Base-by-base conservation (phyloP, 2,888 invertebrate genomes). In the Iphiclides podalirius region DNA sequence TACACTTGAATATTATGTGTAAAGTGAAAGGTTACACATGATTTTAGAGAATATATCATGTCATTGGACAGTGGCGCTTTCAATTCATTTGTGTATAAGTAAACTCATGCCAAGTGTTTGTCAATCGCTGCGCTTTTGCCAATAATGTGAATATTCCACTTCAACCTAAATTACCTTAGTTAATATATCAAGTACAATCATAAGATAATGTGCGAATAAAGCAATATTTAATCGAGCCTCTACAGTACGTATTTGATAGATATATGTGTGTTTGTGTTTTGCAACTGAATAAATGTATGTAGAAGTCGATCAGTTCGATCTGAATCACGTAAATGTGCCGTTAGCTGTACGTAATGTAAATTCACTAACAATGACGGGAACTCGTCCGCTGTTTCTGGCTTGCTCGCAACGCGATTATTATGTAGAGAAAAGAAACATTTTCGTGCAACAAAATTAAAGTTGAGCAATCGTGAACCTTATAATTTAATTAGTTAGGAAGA, bases 51-150 rank as follows among this genome's bases (percentile, higher is more conserved):
- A 66, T 53, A 60, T 28, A 47, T 26, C 43, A 45, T 58, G 65
- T 50, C 39, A 49, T 35, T 44, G 52, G 56, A 53, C 52, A 54
- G 63, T 63, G 63, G 72, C 78, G 78, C 82, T 86, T 85, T 85
- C 81, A 72, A 76, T 79, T 72, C 75, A 80, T 83, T 83, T 79
- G 67, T 80, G 81, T 81, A 72, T 55, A 59, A 55, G 53, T 60
- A 55, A 53, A 58, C 46, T 56, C 52, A 52, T 40, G 52, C 39
- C 48, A 49, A 47, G 31, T 46, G 51, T 47, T 53, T 52, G 26
- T 33, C 28, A 28, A 28, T 43, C 14, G 36, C 4, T 14, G 11
- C 11, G 34, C 33, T 49, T 49, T 43, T 49, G 17, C 26, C 42
- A 43, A 43, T 23, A 37, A 37, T 37, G 14, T 12, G 11, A 36